Conservation (phyloP, 2,797 vertebrate species). For the Coilia nasus region DNA sequence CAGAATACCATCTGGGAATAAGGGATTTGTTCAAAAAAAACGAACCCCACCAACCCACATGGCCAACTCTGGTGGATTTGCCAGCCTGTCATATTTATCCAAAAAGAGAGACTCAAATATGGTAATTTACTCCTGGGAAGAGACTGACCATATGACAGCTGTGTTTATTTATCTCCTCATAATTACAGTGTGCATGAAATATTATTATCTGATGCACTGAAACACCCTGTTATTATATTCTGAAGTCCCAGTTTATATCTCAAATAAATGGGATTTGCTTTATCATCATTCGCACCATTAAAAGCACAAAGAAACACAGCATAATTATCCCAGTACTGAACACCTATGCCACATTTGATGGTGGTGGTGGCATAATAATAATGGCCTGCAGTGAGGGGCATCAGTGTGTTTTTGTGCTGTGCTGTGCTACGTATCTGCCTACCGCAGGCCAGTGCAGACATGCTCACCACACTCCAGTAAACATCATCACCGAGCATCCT, state of each 20-base stretch:
- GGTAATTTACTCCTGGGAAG: neutral
- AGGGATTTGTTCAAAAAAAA: neutral
- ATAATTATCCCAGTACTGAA: neutral
- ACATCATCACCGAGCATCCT: neutral
- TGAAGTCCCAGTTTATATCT: neutral
- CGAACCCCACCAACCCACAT: conserved; percentile 5
- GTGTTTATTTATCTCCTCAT: neutral
- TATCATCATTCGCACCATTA: neutral
- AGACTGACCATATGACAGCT: neutral
- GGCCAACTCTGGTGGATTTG: neutral
- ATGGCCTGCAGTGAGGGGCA: conserved; percentile 1
- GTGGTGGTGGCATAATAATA: neutral
- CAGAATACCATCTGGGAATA: conserved; percentile 6
- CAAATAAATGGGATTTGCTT: neutral
- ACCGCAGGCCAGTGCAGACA: neutral
- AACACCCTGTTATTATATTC: neutral
- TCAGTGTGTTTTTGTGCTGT: neutral
- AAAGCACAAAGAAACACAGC: neutral
- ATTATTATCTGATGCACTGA: neutral
- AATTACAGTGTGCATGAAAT: neutral
- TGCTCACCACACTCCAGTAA: neutral
- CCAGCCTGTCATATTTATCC: neutral
- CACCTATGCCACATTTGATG: neutral
- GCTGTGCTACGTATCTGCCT: neutral
- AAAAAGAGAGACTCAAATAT: neutral